Base-by-base conservation (phyloP, 2,113 vertebrate genomes). In the Alethe diademata region DNA sequence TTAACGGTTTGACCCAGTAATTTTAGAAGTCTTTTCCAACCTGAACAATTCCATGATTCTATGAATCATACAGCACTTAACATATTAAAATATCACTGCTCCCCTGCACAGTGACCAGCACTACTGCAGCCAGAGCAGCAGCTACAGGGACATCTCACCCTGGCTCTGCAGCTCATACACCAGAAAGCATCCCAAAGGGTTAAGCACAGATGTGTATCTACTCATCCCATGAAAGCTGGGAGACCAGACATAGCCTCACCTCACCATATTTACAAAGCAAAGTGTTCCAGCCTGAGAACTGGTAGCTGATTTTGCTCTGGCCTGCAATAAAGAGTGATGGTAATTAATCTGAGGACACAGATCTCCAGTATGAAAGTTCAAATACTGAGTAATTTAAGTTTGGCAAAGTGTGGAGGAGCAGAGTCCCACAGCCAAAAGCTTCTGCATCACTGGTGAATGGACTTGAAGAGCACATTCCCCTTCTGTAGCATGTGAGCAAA, bases 391-490 rank as follows among this genome's bases (percentile, higher is more conserved):
- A 70, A 43, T 62, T 90, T 29, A 66, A 70, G 33, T 73, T 86
- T 90, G 87, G 73, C 65, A 62, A 64, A 78, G 38, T 47, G 61
- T 2, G 6, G 17, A 76, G 54, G 29, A 88, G 66, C 65, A 43
- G 25, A 82, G 26, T 90, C 42, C 78, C 4, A 0, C 19, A 45
- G 80, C 57, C 2, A 5, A 70, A 85, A 79, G 26, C 2, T 2
- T 16, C 50, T 88, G 9, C 38, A 2, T 40, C 69, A 11, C 12
- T 1, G 3, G 71, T 61, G 72, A 92, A 90, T 61, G 86, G 56
- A 36, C 95, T 93, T 76, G 82, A 94, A 97, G 82, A 80, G 82
- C 88, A 12, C 92, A 93, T 90, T 94, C 78, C 42, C 78, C 40
- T 82, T 92, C 58, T 86, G 75, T 18, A 57, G 74, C 1, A 0